phyloP scores from a whole-genome alignment of 2,888 invertebrate genomes.

The Escarpia spicata region DNA sequence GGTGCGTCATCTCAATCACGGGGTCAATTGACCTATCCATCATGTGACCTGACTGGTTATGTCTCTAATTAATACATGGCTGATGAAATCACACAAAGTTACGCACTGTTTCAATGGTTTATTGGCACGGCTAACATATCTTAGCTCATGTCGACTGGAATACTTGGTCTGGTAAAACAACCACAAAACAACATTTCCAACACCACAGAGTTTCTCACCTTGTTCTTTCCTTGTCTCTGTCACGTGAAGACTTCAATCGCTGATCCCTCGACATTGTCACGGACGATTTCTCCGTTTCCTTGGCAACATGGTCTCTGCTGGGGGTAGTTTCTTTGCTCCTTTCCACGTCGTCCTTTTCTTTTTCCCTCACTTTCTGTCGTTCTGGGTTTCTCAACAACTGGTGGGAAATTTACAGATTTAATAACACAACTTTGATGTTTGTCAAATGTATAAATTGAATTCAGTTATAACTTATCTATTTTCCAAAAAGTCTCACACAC shows the following conservation, averaged over 20 bases:
- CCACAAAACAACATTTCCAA: neutral
- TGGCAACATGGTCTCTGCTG: neutral
- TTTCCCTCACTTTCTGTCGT: conserved; percentile 30
- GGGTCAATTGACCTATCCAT: too few species aligned
- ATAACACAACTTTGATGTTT: neutral
- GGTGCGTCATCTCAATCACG: neutral
- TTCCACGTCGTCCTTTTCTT: neutral
- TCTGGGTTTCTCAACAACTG: conserved; percentile 37
- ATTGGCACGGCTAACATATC: too few species aligned
- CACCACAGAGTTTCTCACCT: neutral
- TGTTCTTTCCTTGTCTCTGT: neutral
- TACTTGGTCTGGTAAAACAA: neutral
- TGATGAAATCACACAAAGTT: too few species aligned
- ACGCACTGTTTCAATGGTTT: too few species aligned
- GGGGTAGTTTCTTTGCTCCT: conserved; percentile 4
- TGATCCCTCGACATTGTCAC: neutral
- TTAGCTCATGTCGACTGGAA: too few species aligned
- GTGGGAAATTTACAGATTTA: neutral
- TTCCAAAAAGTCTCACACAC: too few species aligned
- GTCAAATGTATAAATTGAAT: too few species aligned
- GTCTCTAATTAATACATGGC: too few species aligned
- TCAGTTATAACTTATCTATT: too few species aligned
- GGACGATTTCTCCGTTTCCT: neutral
- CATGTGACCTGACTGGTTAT: too few species aligned
- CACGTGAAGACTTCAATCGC: neutral